Evolutionary conservation across 2,888 invertebrate species (phyloP).

Genomic region (Temnothorax rugatulus): DNA sequence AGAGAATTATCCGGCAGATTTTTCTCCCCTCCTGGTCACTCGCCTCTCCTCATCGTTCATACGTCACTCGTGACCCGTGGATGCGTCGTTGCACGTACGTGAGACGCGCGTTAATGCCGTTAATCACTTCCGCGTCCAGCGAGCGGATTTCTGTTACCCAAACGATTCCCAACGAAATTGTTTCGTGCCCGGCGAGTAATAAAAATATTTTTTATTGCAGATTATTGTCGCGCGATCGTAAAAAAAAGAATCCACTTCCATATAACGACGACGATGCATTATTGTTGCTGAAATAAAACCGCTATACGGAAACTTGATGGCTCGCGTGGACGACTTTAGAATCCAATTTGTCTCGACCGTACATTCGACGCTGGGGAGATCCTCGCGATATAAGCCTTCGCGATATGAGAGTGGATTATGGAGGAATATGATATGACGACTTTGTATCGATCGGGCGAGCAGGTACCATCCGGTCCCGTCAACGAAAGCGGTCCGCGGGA

Average conservation of each 20-base stretch:
- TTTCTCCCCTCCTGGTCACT: slow-evolving; percentile 1
- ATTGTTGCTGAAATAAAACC: neutral
- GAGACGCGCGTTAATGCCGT: neutral
- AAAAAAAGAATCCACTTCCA: neutral
- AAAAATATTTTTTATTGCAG: neutral
- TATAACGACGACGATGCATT: neutral
- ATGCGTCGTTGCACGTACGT: slow-evolving; percentile 17
- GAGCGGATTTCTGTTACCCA: slow-evolving; percentile 8
- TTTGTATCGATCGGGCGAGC: slow-evolving; percentile 66
- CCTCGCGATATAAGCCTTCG: neutral
- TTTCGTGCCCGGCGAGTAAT: neutral
- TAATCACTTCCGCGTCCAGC: slow-evolving; percentile 40
- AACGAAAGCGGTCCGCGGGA: slow-evolving; percentile 53
- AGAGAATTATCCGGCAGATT: neutral
- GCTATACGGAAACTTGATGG: neutral
- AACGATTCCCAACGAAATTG: neutral
- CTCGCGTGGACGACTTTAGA: neutral
- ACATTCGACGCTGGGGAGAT: neutral
- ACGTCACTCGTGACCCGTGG: neutral
- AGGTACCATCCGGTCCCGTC: slow-evolving; percentile 64
- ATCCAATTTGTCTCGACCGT: slow-evolving; percentile 8
- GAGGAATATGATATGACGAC: slow-evolving; percentile 46
- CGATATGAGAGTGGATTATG: slow-evolving; percentile 14
- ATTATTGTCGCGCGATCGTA: neutral
- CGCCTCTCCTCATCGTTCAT: neutral